These are phyloP conservation scores for Mionectes olivaceus DNA, from an alignment of 2,797 vertebrate genomes.

Conservation along the genomic window DNA sequence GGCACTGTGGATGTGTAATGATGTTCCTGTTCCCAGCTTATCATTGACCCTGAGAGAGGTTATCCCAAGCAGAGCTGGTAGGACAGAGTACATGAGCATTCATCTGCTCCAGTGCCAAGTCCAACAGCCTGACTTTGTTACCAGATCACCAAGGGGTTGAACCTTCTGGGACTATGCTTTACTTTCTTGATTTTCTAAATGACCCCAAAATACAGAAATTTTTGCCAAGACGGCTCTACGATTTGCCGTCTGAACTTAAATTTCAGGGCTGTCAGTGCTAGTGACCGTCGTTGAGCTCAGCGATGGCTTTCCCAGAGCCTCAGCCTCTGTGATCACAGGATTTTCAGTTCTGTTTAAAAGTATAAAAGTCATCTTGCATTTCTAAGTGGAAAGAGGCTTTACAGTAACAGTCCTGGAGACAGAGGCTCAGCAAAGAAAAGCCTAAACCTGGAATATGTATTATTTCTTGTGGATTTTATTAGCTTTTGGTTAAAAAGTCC, in stretches of 20 bases:
- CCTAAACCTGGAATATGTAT: not conserved
- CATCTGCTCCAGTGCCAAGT: not conserved
- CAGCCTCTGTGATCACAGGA: not conserved
- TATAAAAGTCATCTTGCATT: not conserved
- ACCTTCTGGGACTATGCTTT: not conserved
- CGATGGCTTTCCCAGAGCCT: not conserved
- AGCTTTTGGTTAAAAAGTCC: not conserved
- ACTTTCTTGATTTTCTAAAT: not conserved
- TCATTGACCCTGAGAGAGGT: not conserved
- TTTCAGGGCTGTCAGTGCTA: not conserved
- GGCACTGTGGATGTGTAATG: not conserved
- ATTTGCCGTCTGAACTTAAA: not conserved
- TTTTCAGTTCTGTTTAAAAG: not conserved
- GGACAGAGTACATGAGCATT: rapidly evolving
- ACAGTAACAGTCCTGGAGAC: not conserved
- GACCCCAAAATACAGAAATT: not conserved
- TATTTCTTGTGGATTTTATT: not conserved
- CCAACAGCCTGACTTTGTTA: not conserved
- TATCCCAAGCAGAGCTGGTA: not conserved
- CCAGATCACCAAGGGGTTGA: rapidly evolving
- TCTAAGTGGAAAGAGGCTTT: not conserved
- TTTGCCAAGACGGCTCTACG: not conserved
- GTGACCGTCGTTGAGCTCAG: not conserved
- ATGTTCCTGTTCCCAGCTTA: not conserved
- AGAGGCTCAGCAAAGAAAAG: not conserved